Conservation (phyloP, 1,140 invertebrate species). For the Temnothorax longispinosus region DNA sequence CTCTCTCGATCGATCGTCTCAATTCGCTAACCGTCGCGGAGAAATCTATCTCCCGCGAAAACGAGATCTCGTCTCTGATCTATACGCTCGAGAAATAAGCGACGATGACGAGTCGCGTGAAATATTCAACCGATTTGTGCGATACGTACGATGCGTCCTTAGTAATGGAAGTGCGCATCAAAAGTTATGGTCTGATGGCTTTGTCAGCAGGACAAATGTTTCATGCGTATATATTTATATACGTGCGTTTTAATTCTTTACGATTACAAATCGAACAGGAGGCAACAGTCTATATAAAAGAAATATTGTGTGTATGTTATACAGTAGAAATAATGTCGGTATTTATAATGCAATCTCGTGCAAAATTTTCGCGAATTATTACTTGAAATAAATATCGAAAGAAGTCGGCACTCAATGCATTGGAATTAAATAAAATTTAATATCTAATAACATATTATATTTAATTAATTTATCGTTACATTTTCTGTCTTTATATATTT, state of each 20-base stretch:
- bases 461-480: not conserved
- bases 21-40: constrained; percentile 7
- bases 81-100: not conserved
- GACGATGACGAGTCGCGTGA: constrained; percentile 26
- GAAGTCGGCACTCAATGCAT: not conserved
- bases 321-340: not conserved
- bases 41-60: constrained; percentile 24
- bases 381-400: not conserved
- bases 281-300: not conserved
- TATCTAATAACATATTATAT: not conserved
- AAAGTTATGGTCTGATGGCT: not conserved
- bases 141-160: not conserved
- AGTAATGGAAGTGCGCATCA: not conserved
- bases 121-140: constrained; percentile 28
- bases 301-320: not conserved
- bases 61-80: constrained; percentile 37
- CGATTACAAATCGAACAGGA: not conserved
- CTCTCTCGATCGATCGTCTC: constrained; percentile 46
- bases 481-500: not conserved
- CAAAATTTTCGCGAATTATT: not conserved
- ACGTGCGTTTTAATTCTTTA: not conserved
- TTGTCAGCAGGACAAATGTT: not conserved
- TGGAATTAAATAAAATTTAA: not conserved
- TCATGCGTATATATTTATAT: not conserved
- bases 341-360: not conserved